A percentile compares a stretch with the other conserved stretches of the same genome.
Evolutionary conservation across 2,797 vertebrate species (phyloP).

Genomic region (Scarus forsteni): DNA sequence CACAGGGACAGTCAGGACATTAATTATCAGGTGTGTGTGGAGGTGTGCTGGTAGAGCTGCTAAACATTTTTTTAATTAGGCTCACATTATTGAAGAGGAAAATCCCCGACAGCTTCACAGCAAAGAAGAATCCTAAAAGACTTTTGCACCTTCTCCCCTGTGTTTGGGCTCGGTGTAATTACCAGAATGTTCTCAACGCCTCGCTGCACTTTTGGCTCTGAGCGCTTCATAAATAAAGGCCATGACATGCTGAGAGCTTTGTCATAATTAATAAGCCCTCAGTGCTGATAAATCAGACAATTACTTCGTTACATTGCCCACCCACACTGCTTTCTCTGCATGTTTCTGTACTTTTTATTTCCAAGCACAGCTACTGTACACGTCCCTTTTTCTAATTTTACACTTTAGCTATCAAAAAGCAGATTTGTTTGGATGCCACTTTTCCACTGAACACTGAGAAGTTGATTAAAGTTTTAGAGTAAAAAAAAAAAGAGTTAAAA

Average conservation of each 20-base stretch:
- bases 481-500: no score
- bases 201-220: background rate
- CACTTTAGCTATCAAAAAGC: no score
- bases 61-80: conserved; percentile 21
- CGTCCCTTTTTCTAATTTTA: background rate
- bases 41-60: conserved; percentile 4
- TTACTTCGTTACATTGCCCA: background rate
- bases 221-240: background rate
- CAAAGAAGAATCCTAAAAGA: background rate
- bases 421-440: background rate
- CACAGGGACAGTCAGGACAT: background rate
- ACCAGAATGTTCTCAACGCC: conserved; percentile 10
- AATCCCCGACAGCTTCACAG: background rate
- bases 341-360: no score
- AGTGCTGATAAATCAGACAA: conserved; percentile 17
- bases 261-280: conserved; percentile 33
- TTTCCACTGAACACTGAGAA: background rate
- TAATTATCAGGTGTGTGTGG: background rate
- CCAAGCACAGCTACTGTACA: background rate
- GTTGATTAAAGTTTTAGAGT: no score
- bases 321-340: background rate
- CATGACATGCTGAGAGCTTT: background rate
- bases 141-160: background rate
- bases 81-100: conserved; percentile 1
- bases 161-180: conserved; percentile 22